Percentiles rank a stretch among this genome's conserved stretches.
phyloP scores from a whole-genome alignment of 2,113 vertebrate genomes.

The Corythornis madagascariensis region DNA sequence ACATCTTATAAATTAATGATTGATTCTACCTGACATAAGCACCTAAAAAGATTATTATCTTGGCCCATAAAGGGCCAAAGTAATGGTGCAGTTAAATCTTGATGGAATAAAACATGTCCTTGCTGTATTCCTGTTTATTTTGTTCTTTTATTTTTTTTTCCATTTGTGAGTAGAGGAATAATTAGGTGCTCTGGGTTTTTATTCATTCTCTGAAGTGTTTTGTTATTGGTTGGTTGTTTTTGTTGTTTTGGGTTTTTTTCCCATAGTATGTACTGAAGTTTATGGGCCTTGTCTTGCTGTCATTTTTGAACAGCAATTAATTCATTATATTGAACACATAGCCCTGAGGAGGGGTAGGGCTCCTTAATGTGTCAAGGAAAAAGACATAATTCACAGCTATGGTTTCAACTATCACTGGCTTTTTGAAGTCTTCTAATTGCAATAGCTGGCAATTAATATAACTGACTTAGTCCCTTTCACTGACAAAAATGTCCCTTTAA shows the following conservation, averaged over 20 bases:
- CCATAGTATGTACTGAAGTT: background rate
- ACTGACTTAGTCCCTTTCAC: background rate
- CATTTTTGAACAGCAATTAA: slow-evolving; percentile 12
- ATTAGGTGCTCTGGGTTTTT: slow-evolving; percentile 26
- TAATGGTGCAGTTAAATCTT: slow-evolving; percentile 34
- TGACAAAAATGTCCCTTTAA: background rate
- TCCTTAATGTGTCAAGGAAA: background rate
- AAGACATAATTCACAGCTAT: background rate
- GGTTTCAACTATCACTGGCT: background rate
- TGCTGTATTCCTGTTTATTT: slow-evolving; percentile 16
- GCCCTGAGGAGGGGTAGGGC: background rate
- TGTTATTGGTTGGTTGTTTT: background rate
- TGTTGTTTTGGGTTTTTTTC: background rate
- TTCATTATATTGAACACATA: background rate
- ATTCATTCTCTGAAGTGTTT: background rate
- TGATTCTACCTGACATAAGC: slow-evolving; percentile 10
- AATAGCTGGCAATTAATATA: background rate
- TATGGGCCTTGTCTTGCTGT: slow-evolving; percentile 28
- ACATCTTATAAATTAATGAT: slow-evolving; percentile 36
- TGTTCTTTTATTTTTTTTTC: background rate
- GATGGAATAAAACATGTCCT: slow-evolving; percentile 20
- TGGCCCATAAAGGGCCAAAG: slow-evolving; percentile 30
- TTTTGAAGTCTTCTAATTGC: background rate
- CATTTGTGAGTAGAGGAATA: background rate
- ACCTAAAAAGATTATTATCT: slow-evolving; percentile 26